Conservation (phyloP, 2,113 vertebrate genomes). For the Atrichornis clamosus region DNA sequence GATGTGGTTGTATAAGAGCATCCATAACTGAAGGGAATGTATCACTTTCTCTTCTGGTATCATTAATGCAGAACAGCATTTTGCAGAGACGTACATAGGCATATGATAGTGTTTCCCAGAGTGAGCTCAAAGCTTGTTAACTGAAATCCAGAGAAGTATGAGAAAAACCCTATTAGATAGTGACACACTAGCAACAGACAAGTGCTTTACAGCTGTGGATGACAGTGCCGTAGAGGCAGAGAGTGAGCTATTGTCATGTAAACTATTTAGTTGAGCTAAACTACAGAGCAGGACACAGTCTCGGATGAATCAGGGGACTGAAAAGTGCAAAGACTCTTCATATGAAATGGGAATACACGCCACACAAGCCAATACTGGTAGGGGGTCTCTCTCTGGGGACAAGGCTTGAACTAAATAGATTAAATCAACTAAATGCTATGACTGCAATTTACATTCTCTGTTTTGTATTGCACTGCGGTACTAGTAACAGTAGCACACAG, state of each 20-base stretch:
- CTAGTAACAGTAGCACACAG: background rate
- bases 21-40: background rate
- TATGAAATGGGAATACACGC: background rate
- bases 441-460: slow-evolving; percentile 26
- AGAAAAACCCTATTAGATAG: background rate
- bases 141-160: background rate
- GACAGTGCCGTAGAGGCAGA: background rate
- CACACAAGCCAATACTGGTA: background rate
- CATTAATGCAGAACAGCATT: background rate
- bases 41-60: background rate
- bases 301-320: background rate
- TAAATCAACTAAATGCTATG: slow-evolving; percentile 42
- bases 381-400: slow-evolving; percentile 11
- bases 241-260: background rate
- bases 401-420: slow-evolving; percentile 20
- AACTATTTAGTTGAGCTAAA: background rate
- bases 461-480: slow-evolving; percentile 1
- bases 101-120: background rate
- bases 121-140: background rate
- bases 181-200: background rate
- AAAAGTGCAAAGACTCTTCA: slow-evolving; percentile 8
- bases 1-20: background rate
- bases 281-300: background rate
- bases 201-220: background rate
- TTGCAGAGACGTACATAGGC: background rate